Base-by-base conservation (phyloP, 2,888 invertebrate genomes). In the Gasteruption jaculator region DNA sequence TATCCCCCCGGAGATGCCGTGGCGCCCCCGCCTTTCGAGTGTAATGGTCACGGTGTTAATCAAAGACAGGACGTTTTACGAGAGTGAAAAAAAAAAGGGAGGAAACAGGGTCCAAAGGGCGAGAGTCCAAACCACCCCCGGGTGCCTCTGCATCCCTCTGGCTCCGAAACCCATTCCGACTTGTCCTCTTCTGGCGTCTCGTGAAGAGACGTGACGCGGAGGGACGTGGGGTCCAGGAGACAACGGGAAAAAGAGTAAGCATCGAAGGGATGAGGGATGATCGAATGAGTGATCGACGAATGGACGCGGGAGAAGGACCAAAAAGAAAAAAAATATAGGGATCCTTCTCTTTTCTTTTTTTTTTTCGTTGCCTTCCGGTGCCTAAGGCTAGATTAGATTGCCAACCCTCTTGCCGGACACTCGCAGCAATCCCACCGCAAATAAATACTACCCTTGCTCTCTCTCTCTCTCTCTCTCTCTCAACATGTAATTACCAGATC, bases 331-430 rank as follows among this genome's bases (percentile, higher is more conserved):
- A 20, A 14, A 14, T n/a, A 36, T 40, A 49, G 48, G 45, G 36
- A 40, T 35, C n/a, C n/a, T n/a, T n/a, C n/a, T n/a, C n/a, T n/a
- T n/a, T n/a, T n/a, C n/a, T n/a, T n/a, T n/a, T n/a, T n/a, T n/a
- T n/a, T n/a, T n/a, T n/a, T n/a, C n/a, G n/a, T n/a, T n/a, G n/a
- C n/a, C 51, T 59, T 58, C 56, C 56, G 52, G 46, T 46, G 53
- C 56, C 56, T 38, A 42, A 43, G 55, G 57, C 54, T 48, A 67
- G 59, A 66, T 67, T 67, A 63, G 63, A 67, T 67, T 64, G 65
- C 59, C 56, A 53, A 48, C 48, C 44, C 53, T 53, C 54, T 42
- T 48, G 6, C 31, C 10, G n/a, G 15, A 5, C 16, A 16, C 31
- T 27, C 27, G 27, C 27, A 27, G 24, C n/a, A n/a, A n/a, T 22